A percentile compares a stretch with the other conserved stretches of the same genome.
Evolutionary conservation across 2,113 vertebrate species (phyloP).

Genomic region (Panthera leo): DNA sequence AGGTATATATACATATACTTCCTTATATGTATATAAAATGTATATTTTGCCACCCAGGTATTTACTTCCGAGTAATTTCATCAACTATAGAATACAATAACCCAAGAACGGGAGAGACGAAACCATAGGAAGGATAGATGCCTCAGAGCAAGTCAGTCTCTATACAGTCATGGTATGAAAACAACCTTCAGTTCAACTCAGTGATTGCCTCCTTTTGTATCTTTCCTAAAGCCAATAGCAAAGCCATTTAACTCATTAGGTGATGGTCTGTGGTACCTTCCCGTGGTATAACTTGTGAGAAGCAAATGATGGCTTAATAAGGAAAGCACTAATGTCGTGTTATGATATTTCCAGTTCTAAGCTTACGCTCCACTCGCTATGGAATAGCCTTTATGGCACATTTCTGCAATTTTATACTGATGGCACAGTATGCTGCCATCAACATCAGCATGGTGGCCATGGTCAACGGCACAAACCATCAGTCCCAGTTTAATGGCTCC

Average conservation of each 20-base stretch:
- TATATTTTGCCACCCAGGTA: background rate
- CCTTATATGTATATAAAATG: background rate
- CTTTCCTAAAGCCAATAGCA: background rate
- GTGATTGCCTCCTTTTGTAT: background rate
- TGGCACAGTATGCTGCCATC: background rate
- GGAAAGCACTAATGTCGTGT: background rate
- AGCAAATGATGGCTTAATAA: background rate
- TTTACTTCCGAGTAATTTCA: background rate
- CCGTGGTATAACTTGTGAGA: background rate
- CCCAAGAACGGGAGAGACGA: background rate
- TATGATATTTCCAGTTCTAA: conserved; percentile 42
- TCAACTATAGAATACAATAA: background rate
- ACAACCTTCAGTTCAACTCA: background rate
- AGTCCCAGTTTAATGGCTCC: conserved; percentile 1
- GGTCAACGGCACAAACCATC: conserved; percentile 50
- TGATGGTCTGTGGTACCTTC: background rate
- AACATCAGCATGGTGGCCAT: conserved; percentile 65
- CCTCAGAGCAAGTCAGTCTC: background rate
- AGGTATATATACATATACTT: background rate
- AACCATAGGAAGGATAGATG: background rate
- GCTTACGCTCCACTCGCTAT: conserved; percentile 49
- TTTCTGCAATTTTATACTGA: background rate
- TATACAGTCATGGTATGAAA: background rate
- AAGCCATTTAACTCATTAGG: background rate
- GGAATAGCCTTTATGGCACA: conserved; percentile 21